Percentiles rank a stretch among this genome's conserved stretches.
These are phyloP conservation scores for Galleria mellonella DNA, from an alignment of 1,140 invertebrate genomes.

Conservation along the genomic window DNA sequence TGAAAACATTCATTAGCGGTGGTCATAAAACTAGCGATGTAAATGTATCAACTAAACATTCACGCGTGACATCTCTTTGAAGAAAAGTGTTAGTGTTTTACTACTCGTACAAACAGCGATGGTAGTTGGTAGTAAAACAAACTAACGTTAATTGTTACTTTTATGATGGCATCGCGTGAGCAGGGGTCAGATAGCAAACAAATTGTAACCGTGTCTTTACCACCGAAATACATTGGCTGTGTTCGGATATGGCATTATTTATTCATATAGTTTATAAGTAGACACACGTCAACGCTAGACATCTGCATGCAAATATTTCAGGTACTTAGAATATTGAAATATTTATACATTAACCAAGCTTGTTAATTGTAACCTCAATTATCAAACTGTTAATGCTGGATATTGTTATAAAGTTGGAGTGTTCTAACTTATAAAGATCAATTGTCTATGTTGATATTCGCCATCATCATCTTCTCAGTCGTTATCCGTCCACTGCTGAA, in stretches of 20 bases:
- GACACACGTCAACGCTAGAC: too few relatives aligned
- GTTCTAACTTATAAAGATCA: too few relatives aligned
- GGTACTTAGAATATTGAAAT: too few relatives aligned
- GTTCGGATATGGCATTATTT: conserved; percentile 15
- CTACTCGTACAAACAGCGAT: conserved; percentile 27
- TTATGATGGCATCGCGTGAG: conserved; percentile 60
- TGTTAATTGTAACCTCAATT: too few relatives aligned
- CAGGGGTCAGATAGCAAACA: conserved; percentile 35
- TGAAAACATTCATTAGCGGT: conserved; percentile 4
- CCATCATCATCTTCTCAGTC: too few relatives aligned
- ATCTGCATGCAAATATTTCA: too few relatives aligned
- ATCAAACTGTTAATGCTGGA: too few relatives aligned
- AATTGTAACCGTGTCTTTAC: conserved; percentile 20
- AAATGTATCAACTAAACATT: conserved; percentile 20
- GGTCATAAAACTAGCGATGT: conserved; percentile 16
- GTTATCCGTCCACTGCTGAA: too few relatives aligned
- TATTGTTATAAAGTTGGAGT: too few relatives aligned
- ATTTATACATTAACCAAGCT: too few relatives aligned
- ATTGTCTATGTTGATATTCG: too few relatives aligned
- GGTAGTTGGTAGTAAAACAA: conserved; percentile 46
- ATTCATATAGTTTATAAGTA: too few relatives aligned
- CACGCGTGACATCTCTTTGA: conserved; percentile 46
- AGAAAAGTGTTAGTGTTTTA: conserved; percentile 31
- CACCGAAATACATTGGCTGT: conserved; percentile 17
- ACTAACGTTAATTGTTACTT: conserved; percentile 56